phyloP scores from a whole-genome alignment of 2,888 invertebrate genomes.

The Vannuccia rotundouncinata region DNA sequence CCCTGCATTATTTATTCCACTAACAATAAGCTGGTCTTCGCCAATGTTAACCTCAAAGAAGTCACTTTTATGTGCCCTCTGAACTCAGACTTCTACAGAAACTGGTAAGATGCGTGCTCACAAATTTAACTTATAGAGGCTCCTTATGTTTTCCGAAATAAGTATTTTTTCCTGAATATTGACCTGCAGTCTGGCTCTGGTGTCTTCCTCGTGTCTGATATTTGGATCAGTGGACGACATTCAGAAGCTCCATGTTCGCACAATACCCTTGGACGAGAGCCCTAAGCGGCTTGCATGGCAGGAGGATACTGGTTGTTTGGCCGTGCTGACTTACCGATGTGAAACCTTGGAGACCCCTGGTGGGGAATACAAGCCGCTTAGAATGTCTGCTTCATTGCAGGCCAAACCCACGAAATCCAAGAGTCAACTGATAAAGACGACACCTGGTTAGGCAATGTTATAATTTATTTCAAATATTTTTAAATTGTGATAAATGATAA shows the following conservation, averaged over 20 bases:
- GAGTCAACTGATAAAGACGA: not conserved
- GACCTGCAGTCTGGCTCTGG: slow-evolving; percentile 50
- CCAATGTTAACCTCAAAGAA: slow-evolving; percentile 72
- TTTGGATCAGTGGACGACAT: slow-evolving; percentile 97
- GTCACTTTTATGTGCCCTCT: slow-evolving; percentile 94
- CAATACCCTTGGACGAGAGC: slow-evolving; percentile 86
- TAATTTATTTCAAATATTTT: not conserved
- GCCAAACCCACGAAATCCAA: slow-evolving; percentile 37
- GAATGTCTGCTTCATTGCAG: slow-evolving; percentile 35
- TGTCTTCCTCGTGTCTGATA: slow-evolving; percentile 78
- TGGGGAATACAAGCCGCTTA: slow-evolving; percentile 24
- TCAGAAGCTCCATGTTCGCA: slow-evolving; percentile 90
- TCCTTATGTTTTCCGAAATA: no score
- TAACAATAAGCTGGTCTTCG: slow-evolving; percentile 94
- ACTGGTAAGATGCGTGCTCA: slow-evolving; percentile 63
- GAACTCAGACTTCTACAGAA: slow-evolving; percentile 87
- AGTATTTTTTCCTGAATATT: no score
- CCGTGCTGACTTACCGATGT: slow-evolving; percentile 79
- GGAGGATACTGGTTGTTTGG: slow-evolving; percentile 69
- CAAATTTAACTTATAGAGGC: not conserved
- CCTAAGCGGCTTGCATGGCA: slow-evolving; percentile 60
- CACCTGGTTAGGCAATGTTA: slow-evolving; percentile 2
- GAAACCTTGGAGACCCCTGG: slow-evolving; percentile 62
- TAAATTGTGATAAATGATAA: no score
- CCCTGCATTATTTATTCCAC: slow-evolving; percentile 98